These are phyloP conservation scores for Siphlonurus alternatus DNA, from an alignment of 2,888 invertebrate genomes.

Conservation along the genomic window DNA sequence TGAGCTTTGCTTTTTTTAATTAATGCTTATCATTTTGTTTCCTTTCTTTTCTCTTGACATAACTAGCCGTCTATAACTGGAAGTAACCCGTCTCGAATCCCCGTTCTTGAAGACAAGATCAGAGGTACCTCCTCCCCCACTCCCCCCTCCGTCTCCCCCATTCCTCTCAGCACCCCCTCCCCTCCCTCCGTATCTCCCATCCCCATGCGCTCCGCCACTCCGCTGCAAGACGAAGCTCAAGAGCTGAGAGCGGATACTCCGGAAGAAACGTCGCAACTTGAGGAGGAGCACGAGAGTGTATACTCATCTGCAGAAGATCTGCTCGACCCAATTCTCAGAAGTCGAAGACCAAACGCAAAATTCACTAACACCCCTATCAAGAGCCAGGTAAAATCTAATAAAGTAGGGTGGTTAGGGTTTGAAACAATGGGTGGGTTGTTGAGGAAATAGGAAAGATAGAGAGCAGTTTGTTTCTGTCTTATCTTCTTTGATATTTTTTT, in stretches of 20 bases:
- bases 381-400: background rate
- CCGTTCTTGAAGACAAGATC: background rate
- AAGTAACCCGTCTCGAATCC: background rate
- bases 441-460: too few relatives aligned
- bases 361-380: conserved; percentile 1
- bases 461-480: too few relatives aligned
- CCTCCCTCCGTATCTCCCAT: conserved; percentile 26
- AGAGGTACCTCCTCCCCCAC: background rate
- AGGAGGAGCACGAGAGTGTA: conserved; percentile 10
- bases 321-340: conserved; percentile 16
- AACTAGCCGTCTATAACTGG: background rate
- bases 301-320: conserved; percentile 14
- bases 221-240: background rate
- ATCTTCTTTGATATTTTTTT: too few relatives aligned
- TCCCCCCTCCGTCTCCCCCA: background rate
- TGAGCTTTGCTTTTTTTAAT: conserved; percentile 1
- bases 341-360: conserved; percentile 14
- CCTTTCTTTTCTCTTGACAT: background rate
- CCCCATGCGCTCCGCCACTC: conserved; percentile 30
- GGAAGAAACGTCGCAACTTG: background rate
- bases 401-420: too few relatives aligned
- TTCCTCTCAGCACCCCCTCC: conserved; percentile 9
- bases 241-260: background rate
- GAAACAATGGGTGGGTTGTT: too few relatives aligned
- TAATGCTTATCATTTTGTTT: background rate